A percentile compares a stretch with the other conserved stretches of the same genome.
phyloP scores from a whole-genome alignment of 2,797 vertebrate genomes.

The Tragelaphus eurycerus region DNA sequence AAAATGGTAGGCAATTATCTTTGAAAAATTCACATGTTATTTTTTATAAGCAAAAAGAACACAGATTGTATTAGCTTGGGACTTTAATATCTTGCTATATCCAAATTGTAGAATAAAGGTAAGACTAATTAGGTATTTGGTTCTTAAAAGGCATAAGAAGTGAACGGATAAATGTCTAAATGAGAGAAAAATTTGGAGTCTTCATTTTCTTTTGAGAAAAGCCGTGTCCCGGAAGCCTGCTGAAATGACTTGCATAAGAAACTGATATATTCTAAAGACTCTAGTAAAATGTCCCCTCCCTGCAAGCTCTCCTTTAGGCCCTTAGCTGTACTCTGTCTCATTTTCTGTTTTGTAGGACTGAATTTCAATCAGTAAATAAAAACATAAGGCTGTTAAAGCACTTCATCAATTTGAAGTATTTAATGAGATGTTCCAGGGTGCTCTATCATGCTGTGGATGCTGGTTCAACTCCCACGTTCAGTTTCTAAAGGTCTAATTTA shows the following conservation, averaged over 20 bases:
- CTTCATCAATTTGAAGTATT: conserved; percentile 57
- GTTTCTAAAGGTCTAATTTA: conserved; percentile 45
- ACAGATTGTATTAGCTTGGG: background rate
- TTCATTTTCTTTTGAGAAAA: background rate
- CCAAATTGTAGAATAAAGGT: background rate
- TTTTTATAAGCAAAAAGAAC: conserved; percentile 9
- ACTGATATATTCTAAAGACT: background rate
- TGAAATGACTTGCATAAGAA: background rate
- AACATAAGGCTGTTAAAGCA: conserved; percentile 25
- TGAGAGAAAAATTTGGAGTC: background rate
- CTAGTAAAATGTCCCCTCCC: background rate
- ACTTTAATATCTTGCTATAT: background rate
- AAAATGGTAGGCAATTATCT: background rate
- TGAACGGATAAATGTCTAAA: background rate
- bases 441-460: background rate
- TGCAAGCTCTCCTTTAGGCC: background rate
- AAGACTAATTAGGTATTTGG: background rate
- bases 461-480: background rate
- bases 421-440: conserved; percentile 58
- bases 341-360: conserved; percentile 6
- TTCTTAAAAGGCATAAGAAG: background rate
- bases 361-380: conserved; percentile 59
- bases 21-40: background rate
- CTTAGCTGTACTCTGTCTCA: background rate
- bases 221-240: background rate